Percentiles rank a stretch among this genome's conserved stretches.
phyloP scores from a whole-genome alignment of 2,888 invertebrate genomes.

The Megaustenia siamemsis region DNA sequence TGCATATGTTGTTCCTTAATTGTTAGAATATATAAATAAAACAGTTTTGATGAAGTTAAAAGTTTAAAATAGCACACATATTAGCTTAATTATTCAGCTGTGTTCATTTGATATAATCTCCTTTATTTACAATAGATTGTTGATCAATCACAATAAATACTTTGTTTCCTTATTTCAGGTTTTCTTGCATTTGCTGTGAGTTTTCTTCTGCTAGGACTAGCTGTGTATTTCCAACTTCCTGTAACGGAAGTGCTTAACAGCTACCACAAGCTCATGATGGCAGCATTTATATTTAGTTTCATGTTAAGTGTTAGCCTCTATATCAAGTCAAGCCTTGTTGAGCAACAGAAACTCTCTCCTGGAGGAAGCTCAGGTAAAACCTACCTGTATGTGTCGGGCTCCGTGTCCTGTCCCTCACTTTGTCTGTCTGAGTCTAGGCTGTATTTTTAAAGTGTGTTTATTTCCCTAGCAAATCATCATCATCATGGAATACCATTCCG shows the following conservation, averaged over 20 bases:
- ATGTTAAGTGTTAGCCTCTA: conserved; percentile 83
- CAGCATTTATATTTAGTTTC: conserved; percentile 83
- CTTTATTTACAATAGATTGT: background rate
- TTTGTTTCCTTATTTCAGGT: conserved; percentile 64
- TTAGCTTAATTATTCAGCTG: too few relatives aligned
- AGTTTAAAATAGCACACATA: too few relatives aligned
- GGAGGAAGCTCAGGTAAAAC: conserved; percentile 81
- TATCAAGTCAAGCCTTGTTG: conserved; percentile 83
- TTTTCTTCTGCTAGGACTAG: conserved; percentile 66
- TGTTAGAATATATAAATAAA: too few relatives aligned
- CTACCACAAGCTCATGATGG: conserved; percentile 83
- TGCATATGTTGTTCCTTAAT: too few relatives aligned
- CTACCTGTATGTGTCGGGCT: too few relatives aligned
- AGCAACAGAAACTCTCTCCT: conserved; percentile 83
- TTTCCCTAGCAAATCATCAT: too few relatives aligned
- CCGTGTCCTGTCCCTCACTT: too few relatives aligned
- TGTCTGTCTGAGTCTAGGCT: too few relatives aligned
- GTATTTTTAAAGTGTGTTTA: too few relatives aligned
- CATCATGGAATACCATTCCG: too few relatives aligned
- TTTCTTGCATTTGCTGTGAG: conserved; percentile 73
- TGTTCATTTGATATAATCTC: too few relatives aligned
- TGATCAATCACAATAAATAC: background rate
- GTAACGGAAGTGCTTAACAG: conserved; percentile 80
- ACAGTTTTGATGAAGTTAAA: too few relatives aligned
- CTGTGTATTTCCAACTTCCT: conserved; percentile 69